A percentile compares a stretch with the other conserved stretches of the same genome.
Conservation (phyloP, 2,113 vertebrate species). For the Argyrosomus japonicus region DNA sequence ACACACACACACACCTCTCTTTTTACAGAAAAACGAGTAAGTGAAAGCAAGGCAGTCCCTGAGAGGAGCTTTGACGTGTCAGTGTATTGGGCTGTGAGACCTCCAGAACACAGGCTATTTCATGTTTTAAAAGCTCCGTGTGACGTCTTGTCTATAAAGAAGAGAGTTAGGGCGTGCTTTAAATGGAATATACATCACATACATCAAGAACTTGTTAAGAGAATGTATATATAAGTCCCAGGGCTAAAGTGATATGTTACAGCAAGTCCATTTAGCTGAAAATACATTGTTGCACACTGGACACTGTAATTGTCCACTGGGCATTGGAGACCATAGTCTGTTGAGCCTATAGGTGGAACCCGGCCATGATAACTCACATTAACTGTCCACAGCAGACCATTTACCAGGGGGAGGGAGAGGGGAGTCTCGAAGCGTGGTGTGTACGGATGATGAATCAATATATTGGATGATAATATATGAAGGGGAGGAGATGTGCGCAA, state of each 20-base stretch:
- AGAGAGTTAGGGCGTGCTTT: conserved; percentile 72
- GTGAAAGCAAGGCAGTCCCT: conserved; percentile 47
- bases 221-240: conserved; percentile 78
- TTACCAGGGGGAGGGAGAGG: conserved; percentile 53
- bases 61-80: conserved; percentile 58
- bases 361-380: conserved; percentile 76
- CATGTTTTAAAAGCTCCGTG: conserved; percentile 74
- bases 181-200: conserved; percentile 79
- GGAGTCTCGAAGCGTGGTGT: conserved; percentile 52
- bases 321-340: conserved; percentile 62
- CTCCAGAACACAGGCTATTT: conserved; percentile 69
- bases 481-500: conserved; percentile 46
- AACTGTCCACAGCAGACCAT: conserved; percentile 73
- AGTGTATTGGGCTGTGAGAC: conserved; percentile 57
- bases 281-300: conserved; percentile 73
- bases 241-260: conserved; percentile 73
- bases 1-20: conserved; percentile 7
- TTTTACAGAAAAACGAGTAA: conserved; percentile 35
- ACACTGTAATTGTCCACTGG: conserved; percentile 77
- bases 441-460: conserved; percentile 77
- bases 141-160: conserved; percentile 78
- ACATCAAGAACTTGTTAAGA: conserved; percentile 79
- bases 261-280: conserved; percentile 76
- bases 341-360: conserved; percentile 64
- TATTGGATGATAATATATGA: conserved; percentile 72